phyloP scores from a whole-genome alignment of 2,888 invertebrate genomes.

The Loripinus fragilis region DNA sequence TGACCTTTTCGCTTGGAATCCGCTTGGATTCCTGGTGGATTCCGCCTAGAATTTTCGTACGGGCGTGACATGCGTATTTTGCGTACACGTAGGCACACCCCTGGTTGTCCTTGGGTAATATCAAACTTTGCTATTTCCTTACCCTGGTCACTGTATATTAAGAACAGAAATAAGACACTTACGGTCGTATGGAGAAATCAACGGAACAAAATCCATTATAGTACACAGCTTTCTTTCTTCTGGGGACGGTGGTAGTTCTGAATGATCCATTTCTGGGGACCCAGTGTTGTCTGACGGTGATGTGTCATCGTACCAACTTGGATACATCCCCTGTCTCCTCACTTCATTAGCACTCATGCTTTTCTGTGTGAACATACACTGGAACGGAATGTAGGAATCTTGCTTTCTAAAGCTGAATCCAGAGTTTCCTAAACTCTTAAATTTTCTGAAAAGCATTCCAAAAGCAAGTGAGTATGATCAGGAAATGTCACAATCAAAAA shows the following conservation, averaged over 20 bases:
- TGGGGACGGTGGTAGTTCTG: background rate
- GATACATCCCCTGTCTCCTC: conserved; percentile 79
- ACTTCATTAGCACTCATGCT: conserved; percentile 51
- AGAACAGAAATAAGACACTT: conserved; percentile 83
- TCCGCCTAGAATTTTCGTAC: no score
- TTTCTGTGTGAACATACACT: conserved; percentile 48
- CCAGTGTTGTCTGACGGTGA: conserved; percentile 48
- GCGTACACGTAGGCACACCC: no score
- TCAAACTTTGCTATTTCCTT: no score
- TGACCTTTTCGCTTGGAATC: no score
- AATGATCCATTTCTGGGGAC: conserved; percentile 24
- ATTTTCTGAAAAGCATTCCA: conserved; percentile 66
- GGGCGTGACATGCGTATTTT: no score
- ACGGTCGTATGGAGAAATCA: conserved; percentile 92
- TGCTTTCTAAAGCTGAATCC: conserved; percentile 71
- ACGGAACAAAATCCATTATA: conserved; percentile 89
- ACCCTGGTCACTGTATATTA: no score
- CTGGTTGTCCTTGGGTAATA: no score
- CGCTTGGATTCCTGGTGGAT: no score
- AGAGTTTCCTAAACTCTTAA: conserved; percentile 65
- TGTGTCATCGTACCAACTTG: conserved; percentile 41
- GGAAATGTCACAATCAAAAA: no score
- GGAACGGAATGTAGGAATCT: conserved; percentile 62
- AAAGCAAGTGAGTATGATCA: no score
- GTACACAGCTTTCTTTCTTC: conserved; percentile 47